phyloP scores from a whole-genome alignment of 2,113 vertebrate genomes.

The Solea solea region DNA sequence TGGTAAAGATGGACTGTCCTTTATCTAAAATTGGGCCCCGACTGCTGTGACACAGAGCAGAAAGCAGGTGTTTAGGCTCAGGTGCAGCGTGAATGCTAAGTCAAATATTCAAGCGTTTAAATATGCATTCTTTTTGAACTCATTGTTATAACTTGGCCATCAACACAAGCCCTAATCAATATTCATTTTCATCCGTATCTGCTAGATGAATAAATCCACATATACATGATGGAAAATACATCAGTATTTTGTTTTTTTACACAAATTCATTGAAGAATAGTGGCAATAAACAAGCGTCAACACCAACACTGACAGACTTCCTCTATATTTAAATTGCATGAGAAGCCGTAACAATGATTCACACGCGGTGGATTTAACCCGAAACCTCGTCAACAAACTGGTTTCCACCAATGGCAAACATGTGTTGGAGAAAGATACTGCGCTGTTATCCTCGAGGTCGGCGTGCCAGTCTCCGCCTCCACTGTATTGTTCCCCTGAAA shows the following conservation, averaged over 20 bases:
- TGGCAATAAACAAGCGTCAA: no score
- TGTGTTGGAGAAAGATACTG: not conserved
- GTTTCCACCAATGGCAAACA: conserved; percentile 2
- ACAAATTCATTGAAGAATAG: no score
- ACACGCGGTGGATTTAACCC: not conserved
- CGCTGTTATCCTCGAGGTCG: not conserved
- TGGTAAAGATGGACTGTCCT: not conserved
- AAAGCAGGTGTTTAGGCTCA: no score
- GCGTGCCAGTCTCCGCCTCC: conserved; percentile 16
- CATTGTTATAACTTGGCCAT: not conserved
- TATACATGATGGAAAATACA: no score
- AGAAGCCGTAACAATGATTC: not conserved
- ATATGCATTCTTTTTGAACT: no score
- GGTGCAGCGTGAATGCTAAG: no score
- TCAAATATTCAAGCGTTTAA: not conserved
- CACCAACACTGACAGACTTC: not conserved
- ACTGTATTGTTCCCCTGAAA: conserved; percentile 14
- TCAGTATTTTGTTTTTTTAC: no score
- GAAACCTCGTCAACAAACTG: not conserved
- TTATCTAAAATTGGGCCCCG: not conserved
- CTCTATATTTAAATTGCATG: not conserved
- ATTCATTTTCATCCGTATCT: no score
- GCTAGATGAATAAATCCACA: not conserved
- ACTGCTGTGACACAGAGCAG: not conserved
- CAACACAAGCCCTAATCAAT: no score